phyloP scores from a whole-genome alignment of 2,888 invertebrate genomes.

The Pheosia gnoma region DNA sequence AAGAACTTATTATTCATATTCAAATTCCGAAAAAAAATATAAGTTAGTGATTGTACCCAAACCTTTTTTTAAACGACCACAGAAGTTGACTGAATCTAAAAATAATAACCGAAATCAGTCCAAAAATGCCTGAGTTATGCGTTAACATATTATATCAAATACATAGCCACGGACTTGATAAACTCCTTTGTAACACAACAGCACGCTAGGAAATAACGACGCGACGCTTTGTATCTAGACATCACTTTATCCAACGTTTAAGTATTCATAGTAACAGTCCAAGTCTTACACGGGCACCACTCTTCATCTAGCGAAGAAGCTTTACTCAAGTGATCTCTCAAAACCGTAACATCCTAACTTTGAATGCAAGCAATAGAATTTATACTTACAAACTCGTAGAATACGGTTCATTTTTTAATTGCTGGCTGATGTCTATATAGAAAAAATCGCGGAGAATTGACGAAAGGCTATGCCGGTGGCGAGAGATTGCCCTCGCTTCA shows the following conservation, averaged over 20 bases:
- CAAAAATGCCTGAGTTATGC: no score
- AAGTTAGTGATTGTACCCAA: no score
- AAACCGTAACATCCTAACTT: slow-evolving; percentile 24
- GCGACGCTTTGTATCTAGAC: slow-evolving; percentile 50
- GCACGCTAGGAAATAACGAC: slow-evolving; percentile 28
- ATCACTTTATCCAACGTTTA: slow-evolving; percentile 64
- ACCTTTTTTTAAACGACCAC: no score
- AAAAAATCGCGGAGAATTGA: slow-evolving; percentile 23
- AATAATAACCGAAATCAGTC: no score
- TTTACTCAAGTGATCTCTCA: slow-evolving; percentile 51
- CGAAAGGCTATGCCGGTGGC: slow-evolving; percentile 59
- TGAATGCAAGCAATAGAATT: slow-evolving; percentile 9
- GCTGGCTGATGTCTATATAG: not conserved
- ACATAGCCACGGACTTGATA: no score
- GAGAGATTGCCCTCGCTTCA: slow-evolving; percentile 61
- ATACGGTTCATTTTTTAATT: slow-evolving; percentile 29
- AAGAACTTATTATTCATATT: no score
- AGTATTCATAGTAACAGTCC: slow-evolving; percentile 71
- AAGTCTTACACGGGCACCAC: slow-evolving; percentile 66
- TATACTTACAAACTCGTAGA: not conserved
- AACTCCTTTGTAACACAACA: slow-evolving; percentile 22
- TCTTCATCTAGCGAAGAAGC: slow-evolving; percentile 70
- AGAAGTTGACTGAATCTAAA: no score
- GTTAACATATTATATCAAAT: no score
- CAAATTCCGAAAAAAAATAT: no score